Evolutionary conservation across 1,140 invertebrate species (phyloP), one percentile per base, ranked within the genome.

Genomic region (Coelopa frigida): DNA sequence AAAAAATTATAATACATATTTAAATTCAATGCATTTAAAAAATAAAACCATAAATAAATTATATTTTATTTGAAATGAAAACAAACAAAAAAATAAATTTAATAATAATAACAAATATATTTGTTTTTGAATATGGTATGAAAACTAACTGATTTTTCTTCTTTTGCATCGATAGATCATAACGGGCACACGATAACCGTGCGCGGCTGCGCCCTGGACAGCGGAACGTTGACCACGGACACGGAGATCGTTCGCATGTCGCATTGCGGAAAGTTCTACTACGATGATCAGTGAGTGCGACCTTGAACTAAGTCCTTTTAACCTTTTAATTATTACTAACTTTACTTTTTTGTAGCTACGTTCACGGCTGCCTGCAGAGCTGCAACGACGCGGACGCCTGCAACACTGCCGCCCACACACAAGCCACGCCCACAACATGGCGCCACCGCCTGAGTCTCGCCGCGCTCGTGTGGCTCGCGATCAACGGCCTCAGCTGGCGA

Each of bases 191-290:
- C 79, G 5, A 80, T 94, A 55, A 87, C 86, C 5, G 80, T 95
- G 5, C 76, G 91, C 23, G 84, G 83, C 20, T 95, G 91, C 72
- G 90, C 88, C n/a, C 72, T 94, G 56, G 91, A 94, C 72, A 91
- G 87, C 54, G 90, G 91, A 3, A 90, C 89, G 1, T 76, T 90
- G 3, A 94, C 90, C 31, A 92, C 87, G 2, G 91, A 94, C 67
- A 93, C 91, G 1, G 90, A 95, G 73, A 82, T 94, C 29, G 87
- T 93, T 32, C 73, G 90, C 48, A 93, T 92, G 88, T 93, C 89
- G 18, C 90, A 94, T 63, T 95, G 91, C 70, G 91, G 90, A 29
- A 78, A 83, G 48, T 92, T 94, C 71, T 89, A 85, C 59, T 93
- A 88, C 56, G 80, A 90, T 56, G 81, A 87, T 55, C 82, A 85